A percentile compares a stretch with the other conserved stretches of the same genome.
These are phyloP conservation scores for Lerema accius DNA, from an alignment of 1,140 invertebrate genomes.

Conservation along the genomic window DNA sequence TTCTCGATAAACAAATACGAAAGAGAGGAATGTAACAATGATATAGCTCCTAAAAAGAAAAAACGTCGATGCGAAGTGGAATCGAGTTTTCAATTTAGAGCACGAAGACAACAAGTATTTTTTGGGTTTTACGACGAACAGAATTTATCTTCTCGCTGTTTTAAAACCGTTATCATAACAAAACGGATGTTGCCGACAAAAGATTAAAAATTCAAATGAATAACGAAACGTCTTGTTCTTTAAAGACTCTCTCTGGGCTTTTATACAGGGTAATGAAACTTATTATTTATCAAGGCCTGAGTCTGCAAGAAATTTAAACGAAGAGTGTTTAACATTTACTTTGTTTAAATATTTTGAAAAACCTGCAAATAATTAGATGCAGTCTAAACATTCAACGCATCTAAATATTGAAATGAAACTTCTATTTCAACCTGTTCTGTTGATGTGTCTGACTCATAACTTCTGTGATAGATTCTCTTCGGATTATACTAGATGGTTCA, in stretches of 20 bases:
- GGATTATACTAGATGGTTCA: too few species aligned
- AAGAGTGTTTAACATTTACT: too few species aligned
- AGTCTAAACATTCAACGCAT: too few species aligned
- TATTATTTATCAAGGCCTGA: not conserved
- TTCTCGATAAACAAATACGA: too few species aligned
- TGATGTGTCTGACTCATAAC: too few species aligned
- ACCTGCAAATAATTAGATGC: too few species aligned
- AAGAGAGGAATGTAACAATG: too few species aligned
- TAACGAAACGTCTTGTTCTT: not conserved
- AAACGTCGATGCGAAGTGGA: not conserved
- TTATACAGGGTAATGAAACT: not conserved
- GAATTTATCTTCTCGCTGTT: not conserved
- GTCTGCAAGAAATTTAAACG: too few species aligned
- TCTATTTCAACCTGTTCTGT: too few species aligned
- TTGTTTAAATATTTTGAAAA: too few species aligned
- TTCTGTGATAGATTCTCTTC: too few species aligned
- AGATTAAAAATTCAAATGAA: not conserved
- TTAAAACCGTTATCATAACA: not conserved
- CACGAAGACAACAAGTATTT: not conserved
- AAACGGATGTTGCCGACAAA: not conserved
- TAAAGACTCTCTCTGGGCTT: not conserved
- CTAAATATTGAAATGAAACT: too few species aligned
- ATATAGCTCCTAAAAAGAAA: not conserved
- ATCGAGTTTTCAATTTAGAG: not conserved
- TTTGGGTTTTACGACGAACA: not conserved